Evolutionary conservation across 1,140 invertebrate species (phyloP), one percentile per base, ranked within the genome.

Genomic region (Agraylea sexmaculata): DNA sequence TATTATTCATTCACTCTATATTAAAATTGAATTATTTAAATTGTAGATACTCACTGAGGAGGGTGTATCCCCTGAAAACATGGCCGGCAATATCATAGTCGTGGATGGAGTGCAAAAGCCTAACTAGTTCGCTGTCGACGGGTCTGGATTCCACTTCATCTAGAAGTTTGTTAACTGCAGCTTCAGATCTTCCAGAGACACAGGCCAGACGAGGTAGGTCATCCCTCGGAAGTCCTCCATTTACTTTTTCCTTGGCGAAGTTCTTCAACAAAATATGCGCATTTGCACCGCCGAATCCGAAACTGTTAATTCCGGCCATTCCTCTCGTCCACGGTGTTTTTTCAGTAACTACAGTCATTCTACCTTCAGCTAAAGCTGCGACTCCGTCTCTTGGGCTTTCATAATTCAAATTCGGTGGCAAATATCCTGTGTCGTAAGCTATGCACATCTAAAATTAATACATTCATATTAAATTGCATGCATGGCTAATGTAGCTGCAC

Each of bases 281-380:
- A 60, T 89, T 88, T 25, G 79, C 76, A 16, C 81, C 86, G 38
- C 86, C 85, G 57, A 88, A 89, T 2, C 85, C 86, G 61, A 88
- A 89, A 20, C 80, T 85, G 61, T 86, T 89, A n/a, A 88, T 62
- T n/a, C 69, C 69, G 56, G 80, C 59, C 47, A 67, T 64, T 11
- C 69, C 75, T 22, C 74, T 71, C 31, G 71, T 57, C 63, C 80
- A 74, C 0, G 68, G 64, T 0, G 66, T 77, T 28, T 72, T 70
- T 29, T 84, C 73, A 1, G 73, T 72, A 1, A 88, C 75, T 2
- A 83, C 77, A 52, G 77, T 64, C 8, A 92, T 61, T 19, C 74
- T 60, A 0, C 82, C 83, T 45, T 84, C 74, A 3, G 64, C 52
- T 1, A 92, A 60, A 1, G 78, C 75, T n/a, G 73, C 60, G 29